Percentiles rank a stretch among this genome's conserved stretches.
Conservation (phyloP, 2,113 vertebrate genomes). For the Eira barbara region DNA sequence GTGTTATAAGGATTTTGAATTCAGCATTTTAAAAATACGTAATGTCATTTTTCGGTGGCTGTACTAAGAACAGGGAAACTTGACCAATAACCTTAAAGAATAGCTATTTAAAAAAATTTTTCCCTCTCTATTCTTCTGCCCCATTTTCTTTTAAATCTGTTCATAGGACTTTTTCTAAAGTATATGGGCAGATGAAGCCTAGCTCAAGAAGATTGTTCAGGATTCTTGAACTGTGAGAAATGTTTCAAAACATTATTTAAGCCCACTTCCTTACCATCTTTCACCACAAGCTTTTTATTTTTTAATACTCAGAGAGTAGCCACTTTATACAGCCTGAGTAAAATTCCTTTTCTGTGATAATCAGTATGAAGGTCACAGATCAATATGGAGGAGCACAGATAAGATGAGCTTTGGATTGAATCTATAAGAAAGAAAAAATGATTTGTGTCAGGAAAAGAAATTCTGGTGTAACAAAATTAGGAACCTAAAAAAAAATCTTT, state of each 20-base stretch:
- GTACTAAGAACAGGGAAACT: not conserved
- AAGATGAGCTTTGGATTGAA: not conserved
- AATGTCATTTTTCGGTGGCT: constrained; percentile 8
- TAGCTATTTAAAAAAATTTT: not conserved
- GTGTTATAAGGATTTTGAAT: not conserved
- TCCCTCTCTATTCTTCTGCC: no score
- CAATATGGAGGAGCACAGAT: not conserved
- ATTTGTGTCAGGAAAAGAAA: not conserved
- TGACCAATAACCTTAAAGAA: not conserved
- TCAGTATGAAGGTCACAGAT: not conserved
- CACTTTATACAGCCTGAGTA: not conserved
- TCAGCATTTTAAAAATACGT: not conserved
- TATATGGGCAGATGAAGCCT: not conserved
- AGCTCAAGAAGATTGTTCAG: not conserved
- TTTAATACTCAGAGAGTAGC: not conserved
- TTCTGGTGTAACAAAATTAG: not conserved
- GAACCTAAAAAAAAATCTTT: not conserved
- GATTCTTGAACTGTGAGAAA: not conserved
- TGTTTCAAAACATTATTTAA: constrained; percentile 27
- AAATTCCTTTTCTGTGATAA: not conserved
- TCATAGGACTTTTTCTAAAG: not conserved
- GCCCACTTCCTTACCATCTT: not conserved
- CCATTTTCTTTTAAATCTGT: not conserved
- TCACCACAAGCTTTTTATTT: not conserved
- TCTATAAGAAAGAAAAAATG: constrained; percentile 9